These are phyloP conservation scores for Ondatra zibethicus DNA, from an alignment of 2,113 vertebrate genomes.

Conservation along the genomic window DNA sequence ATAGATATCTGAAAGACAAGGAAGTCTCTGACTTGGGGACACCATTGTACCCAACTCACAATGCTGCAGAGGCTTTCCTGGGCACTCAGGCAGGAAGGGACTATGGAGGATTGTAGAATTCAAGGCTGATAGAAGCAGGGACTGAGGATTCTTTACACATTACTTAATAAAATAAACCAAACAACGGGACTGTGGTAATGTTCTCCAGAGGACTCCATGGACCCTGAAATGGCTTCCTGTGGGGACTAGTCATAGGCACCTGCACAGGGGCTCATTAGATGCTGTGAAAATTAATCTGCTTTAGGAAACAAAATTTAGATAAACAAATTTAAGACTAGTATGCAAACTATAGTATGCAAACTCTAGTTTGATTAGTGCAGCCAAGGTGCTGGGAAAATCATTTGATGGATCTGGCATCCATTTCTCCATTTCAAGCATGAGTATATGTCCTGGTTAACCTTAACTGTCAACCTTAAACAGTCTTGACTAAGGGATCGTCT, in stretches of 20 bases:
- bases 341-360: not conserved
- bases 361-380: not conserved
- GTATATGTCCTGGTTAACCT: not conserved
- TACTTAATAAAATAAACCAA: not conserved
- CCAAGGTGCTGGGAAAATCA: not conserved
- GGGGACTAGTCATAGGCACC: rapidly evolving
- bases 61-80: not conserved
- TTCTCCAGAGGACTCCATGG: rapidly evolving
- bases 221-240: not conserved
- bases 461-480: not conserved
- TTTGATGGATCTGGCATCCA: not conserved
- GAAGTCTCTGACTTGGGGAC: not conserved
- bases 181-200: too few relatives aligned
- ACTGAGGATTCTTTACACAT: not conserved
- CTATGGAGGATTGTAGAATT: rapidly evolving
- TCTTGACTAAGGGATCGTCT: not conserved
- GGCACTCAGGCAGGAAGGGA: not conserved
- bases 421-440: not conserved
- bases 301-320: not conserved
- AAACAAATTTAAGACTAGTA: not conserved
- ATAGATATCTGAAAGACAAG: not conserved
- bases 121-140: not conserved
- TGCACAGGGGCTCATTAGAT: rapidly evolving
- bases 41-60: not conserved
- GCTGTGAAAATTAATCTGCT: not conserved